Evolutionary conservation across 35 echinoderm and acorn worm genomes (phyloP).

Genomic region (Holothuria glaberrima): DNA sequence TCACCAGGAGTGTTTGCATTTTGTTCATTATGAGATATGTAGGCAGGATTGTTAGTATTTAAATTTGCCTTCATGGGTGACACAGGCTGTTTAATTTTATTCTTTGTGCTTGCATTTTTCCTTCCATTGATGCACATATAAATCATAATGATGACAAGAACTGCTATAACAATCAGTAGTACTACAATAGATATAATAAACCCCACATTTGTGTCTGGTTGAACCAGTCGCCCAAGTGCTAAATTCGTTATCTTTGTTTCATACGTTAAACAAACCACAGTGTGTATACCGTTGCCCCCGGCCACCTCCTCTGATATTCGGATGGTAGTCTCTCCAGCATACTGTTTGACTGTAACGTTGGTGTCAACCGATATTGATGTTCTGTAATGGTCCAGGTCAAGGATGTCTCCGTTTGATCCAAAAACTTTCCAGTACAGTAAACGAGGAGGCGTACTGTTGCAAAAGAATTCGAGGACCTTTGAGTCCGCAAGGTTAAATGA

Average conservation of each 20-base stretch:
- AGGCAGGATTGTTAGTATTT: no score
- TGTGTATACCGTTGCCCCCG: constrained; percentile 8
- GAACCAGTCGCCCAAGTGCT: no score
- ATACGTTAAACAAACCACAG: neutral
- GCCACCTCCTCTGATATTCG: neutral
- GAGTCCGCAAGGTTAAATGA: neutral
- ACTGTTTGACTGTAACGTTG: neutral
- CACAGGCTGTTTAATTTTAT: no score
- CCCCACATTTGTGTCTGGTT: no score
- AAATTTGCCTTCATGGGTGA: no score
- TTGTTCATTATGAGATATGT: no score
- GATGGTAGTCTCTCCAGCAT: neutral
- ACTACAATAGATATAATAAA: no score
- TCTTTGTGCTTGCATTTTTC: no score
- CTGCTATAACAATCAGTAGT: no score
- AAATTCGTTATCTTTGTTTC: neutral
- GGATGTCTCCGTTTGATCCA: neutral
- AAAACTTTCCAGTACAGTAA: neutral
- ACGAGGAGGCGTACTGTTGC: neutral
- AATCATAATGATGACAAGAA: no score
- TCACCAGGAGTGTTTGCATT: no score
- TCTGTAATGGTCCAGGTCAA: neutral
- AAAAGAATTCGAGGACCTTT: neutral
- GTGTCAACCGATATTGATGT: neutral
- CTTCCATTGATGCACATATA: no score